Percentiles rank a stretch among this genome's conserved stretches.
phyloP scores from a whole-genome alignment of 2,888 invertebrate species.

The Drosophila imparisetae region DNA sequence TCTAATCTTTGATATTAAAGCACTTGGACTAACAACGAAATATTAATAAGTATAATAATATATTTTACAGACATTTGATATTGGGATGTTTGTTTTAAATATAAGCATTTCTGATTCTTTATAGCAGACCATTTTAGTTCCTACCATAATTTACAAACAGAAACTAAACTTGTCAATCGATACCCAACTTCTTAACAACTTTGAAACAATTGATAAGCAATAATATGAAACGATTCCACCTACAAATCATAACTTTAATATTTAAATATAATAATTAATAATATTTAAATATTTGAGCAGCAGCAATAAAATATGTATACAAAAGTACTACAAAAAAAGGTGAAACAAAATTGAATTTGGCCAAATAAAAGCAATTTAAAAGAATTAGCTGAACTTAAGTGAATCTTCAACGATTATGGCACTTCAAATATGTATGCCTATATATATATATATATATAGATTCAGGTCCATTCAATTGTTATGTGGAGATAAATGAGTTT shows the following conservation, averaged over 20 bases:
- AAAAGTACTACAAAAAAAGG: not conserved
- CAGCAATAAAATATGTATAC: not conserved
- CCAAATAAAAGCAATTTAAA: not conserved
- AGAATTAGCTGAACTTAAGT: not conserved
- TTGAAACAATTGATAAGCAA: not conserved
- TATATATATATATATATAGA: not conserved
- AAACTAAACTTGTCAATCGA: not conserved
- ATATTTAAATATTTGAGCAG: not conserved
- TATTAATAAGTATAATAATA: not conserved
- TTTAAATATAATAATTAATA: not conserved
- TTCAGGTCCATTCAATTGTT: conserved; percentile 6
- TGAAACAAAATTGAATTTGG: not conserved
- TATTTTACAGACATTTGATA: not conserved
- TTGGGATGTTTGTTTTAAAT: not conserved
- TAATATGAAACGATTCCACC: not conserved
- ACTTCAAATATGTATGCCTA: not conserved
- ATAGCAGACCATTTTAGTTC: too few relatives aligned
- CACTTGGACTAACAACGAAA: not conserved
- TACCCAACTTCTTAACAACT: not conserved
- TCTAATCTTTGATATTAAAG: not conserved
- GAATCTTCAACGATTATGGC: not conserved
- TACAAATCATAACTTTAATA: not conserved
- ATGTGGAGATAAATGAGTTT: conserved; percentile 30
- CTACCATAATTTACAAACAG: not conserved
- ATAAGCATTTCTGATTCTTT: not conserved